Evolutionary conservation across 2,888 invertebrate genomes (phyloP).

Genomic region (Drosophila sordidula): DNA sequence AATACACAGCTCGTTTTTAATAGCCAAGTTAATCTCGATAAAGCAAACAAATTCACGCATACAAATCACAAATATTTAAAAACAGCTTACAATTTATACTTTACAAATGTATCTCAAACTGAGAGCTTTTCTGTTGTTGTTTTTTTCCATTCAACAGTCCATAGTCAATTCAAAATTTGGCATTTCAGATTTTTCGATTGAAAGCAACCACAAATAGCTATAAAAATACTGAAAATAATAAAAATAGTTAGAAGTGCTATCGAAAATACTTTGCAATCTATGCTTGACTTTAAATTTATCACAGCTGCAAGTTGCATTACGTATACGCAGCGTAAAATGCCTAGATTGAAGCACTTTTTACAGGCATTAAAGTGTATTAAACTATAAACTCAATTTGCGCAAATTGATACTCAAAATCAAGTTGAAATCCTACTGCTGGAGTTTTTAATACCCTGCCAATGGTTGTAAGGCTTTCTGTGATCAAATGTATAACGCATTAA

Average conservation of each 20-base stretch:
- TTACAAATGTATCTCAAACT: conserved; percentile 32
- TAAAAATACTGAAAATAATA: conserved; percentile 7
- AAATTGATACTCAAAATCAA: conserved; percentile 13
- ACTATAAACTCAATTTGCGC: conserved; percentile 15
- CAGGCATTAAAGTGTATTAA: neutral
- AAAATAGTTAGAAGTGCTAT: neutral
- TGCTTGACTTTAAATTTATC: neutral
- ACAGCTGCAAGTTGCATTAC: conserved; percentile 11
- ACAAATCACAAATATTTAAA: conserved; percentile 26
- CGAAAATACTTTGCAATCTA: conserved; percentile 1
- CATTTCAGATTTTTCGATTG: conserved; percentile 16
- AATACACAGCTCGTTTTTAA: conserved; percentile 48
- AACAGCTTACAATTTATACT: conserved; percentile 37
- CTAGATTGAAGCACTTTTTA: neutral
- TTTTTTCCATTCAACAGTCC: neutral
- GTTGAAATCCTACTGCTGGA: neutral
- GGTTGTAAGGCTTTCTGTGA: neutral
- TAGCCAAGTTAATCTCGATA: conserved; percentile 24
- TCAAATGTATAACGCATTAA: neutral
- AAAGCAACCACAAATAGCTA: conserved; percentile 11
- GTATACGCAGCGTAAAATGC: conserved; percentile 14
- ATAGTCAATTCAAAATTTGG: conserved; percentile 17
- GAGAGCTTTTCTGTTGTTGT: conserved; percentile 7
- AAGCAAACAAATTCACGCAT: conserved; percentile 10
- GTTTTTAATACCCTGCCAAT: neutral